phyloP scores from a whole-genome alignment of 2,113 vertebrate species.

The Bubo blakistoni region DNA sequence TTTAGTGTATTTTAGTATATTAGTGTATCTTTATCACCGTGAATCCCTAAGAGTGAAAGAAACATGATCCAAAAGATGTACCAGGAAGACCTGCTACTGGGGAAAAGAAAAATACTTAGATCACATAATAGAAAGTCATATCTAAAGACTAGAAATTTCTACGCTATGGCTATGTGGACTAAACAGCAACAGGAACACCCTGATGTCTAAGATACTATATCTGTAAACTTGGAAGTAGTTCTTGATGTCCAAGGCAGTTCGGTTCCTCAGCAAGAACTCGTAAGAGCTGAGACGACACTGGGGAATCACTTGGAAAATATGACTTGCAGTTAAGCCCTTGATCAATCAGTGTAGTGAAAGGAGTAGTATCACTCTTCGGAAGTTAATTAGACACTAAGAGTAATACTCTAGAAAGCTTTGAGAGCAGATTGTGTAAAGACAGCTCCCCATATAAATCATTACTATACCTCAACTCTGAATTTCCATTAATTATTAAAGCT shows the following conservation, averaged over 20 bases:
- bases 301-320: conserved; percentile 67
- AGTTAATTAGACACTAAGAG: conserved; percentile 73
- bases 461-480: conserved; percentile 65
- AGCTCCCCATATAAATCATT: conserved; percentile 56
- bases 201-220: accelerated
- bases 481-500: conserved; percentile 77
- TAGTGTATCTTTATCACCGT: not conserved
- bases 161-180: not conserved
- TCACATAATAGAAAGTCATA: not conserved
- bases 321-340: conserved; percentile 67
- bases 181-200: not conserved
- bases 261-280: conserved; percentile 18
- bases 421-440: conserved; percentile 61
- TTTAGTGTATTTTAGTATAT: not conserved
- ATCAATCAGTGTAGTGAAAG: conserved; percentile 69
- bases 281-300: conserved; percentile 55
- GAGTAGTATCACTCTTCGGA: conserved; percentile 60
- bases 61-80: not conserved
- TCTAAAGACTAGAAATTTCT: not conserved
- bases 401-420: conserved; percentile 69
- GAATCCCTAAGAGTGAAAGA: not conserved
- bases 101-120: not conserved
- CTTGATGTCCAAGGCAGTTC: not conserved
- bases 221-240: conserved; percentile 12
- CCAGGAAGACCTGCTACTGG: not conserved